Base-by-base conservation (phyloP, 2,797 vertebrate species). In the Coranthus polyacanthus region DNA sequence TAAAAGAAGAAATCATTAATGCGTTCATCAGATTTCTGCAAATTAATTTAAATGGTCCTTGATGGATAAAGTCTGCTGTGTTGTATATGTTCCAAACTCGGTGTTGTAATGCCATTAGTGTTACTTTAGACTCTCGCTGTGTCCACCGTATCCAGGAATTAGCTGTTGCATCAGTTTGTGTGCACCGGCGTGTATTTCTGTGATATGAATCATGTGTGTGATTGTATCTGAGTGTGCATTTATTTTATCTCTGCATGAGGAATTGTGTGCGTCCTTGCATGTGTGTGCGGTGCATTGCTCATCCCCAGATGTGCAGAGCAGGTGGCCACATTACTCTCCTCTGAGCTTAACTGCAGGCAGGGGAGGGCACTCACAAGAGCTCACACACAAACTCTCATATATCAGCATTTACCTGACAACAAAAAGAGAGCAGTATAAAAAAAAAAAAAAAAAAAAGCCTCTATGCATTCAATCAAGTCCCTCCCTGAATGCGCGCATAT, bases 261-360 rank as follows among this genome's bases (percentile, higher is more conserved):
- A 50, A 38, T 38, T 57, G n/a, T 55, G 51, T 58, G 41, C 51
- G 63, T 13, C 9, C 26, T 34, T 11, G 29, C 57, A 13, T 45
- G 18, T 69, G 37, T 71, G 43, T 29, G 46, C 22, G n/a, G 8
- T 17, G 5, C 29, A 45, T 50, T 65, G 37, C 79, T 78, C 64
- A 43, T 69, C 58, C 54, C 59, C 82, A 82, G 79, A 87, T 86
- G 79, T 80, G 75, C 65, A 5, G 58, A 89, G 76, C 88, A 88
- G 86, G 82, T 89, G 89, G 78, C 50, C 64, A 54, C 49, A 81
- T 80, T 73, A 50, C 36, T 81, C 62, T 79, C 62, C 49, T 47
- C 51, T 75, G 64, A 72, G 59, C 43, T 57, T 15, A 64, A 66
- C 65, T 56, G 49, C 71, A 64, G 39, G 18, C 65, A 44, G 21